Base-by-base conservation (phyloP, 2,797 vertebrate species). In the Chelmon rostratus region DNA sequence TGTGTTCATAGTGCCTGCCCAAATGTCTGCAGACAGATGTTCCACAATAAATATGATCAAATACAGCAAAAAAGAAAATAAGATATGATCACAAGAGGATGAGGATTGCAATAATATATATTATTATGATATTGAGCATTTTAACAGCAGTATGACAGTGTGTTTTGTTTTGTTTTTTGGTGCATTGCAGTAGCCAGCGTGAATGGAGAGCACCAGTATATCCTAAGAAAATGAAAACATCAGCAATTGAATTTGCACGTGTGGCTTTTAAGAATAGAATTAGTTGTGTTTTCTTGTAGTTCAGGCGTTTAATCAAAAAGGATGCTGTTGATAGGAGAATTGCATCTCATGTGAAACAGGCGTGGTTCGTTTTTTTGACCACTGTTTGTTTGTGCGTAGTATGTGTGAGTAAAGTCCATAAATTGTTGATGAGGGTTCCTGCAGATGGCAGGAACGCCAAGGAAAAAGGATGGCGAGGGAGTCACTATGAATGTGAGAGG, bases 381-480 rank as follows among this genome's bases (percentile, higher is more conserved):
- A 68, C 8, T 56, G 23, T 68, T 68, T 57, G 33, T 63, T 6
- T 46, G 40, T 67, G 53, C 25, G 49, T 21, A 56, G 53, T 42
- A 40, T 42, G 8, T 42, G 12, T 42, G 40, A 9, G 40, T 42
- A 58, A 25, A 70, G 62, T 72, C 71, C 70, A 86, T 72, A 46
- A 57, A 81, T 73, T 77, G 68, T 76, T 86, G 23, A 82, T 82
- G 63, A 85, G 19, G 23, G 13, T 33, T 75, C 61, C 61, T 57
- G 37, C 31, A 53, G 68, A 83, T 63, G 68, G 21, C 53, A 66
- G 59, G 35, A 69, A 64, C 62, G 59, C 18, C 42, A 54, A 68
- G 83, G 12, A 57, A 47, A 65, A 70, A n/a, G 46, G 33, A 75
- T 70, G 52, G 54, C 62, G 52, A n/a, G 25, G 12, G 50, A 37